These are phyloP conservation scores for Formicarius rufipectus DNA, from an alignment of 2,113 vertebrate species.

Conservation along the genomic window DNA sequence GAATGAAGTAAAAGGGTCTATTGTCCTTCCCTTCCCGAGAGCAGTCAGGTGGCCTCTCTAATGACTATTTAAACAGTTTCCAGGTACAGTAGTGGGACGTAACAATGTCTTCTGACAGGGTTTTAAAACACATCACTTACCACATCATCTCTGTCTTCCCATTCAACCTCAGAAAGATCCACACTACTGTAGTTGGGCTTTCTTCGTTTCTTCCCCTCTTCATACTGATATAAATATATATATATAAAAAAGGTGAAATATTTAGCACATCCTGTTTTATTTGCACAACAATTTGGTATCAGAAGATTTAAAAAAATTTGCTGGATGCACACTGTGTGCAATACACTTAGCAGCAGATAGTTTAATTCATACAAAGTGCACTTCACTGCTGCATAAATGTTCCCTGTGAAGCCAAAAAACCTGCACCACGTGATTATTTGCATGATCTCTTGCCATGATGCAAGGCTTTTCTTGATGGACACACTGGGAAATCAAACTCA, in stretches of 20 bases:
- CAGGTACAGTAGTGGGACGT: background rate
- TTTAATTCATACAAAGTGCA: background rate
- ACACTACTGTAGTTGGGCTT: slow-evolving; percentile 97
- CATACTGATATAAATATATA: slow-evolving; percentile 81
- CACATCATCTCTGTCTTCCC: slow-evolving; percentile 95
- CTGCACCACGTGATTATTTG: background rate
- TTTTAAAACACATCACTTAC: slow-evolving; percentile 73
- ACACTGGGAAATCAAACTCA: background rate
- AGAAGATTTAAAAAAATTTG: background rate
- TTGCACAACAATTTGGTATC: background rate
- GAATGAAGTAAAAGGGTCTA: background rate
- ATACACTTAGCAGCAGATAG: background rate
- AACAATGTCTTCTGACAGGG: background rate
- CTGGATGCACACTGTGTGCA: too few relatives aligned
- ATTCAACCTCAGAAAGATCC: slow-evolving; percentile 96
- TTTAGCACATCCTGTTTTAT: background rate
- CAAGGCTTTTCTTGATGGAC: background rate
- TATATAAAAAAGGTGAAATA: background rate
- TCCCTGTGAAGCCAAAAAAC: background rate
- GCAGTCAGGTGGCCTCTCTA: background rate
- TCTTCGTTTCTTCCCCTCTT: slow-evolving; percentile 91
- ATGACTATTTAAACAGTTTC: background rate
- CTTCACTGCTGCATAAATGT: background rate
- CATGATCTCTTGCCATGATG: background rate
- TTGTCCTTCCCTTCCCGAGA: background rate